Evolutionary conservation across 2,113 vertebrate species (phyloP).

Genomic region (Geothlypis trichas): DNA sequence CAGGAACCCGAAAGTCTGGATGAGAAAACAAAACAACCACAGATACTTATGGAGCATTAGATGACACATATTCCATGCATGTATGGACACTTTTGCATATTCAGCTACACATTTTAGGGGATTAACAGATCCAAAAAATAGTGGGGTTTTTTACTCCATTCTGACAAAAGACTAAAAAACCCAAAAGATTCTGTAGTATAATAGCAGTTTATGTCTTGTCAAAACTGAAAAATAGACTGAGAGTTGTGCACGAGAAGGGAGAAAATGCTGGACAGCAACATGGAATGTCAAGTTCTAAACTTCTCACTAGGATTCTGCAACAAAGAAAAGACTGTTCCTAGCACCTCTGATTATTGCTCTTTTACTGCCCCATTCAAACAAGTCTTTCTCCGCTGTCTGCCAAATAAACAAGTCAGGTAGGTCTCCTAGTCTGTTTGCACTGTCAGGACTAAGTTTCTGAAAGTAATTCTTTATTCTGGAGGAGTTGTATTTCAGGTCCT

Average conservation of each 20-base stretch:
- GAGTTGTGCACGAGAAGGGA: not conserved
- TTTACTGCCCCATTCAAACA: not conserved
- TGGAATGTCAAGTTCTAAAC: not conserved
- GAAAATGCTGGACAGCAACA: not conserved
- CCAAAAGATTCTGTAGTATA: not conserved
- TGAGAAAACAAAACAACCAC: constrained; percentile 38
- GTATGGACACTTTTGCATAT: not conserved
- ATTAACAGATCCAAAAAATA: not conserved
- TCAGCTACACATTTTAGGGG: not conserved
- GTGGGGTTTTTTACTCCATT: not conserved
- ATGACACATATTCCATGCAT: not conserved
- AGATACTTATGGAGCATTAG: not conserved
- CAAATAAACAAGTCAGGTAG: constrained; percentile 1
- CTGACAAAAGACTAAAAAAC: not conserved
- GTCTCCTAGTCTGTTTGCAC: not conserved
- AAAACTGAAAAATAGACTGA: not conserved
- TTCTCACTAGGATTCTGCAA: not conserved
- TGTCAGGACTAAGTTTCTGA: not conserved
- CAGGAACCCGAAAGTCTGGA: constrained; percentile 89
- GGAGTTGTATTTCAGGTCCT: constrained; percentile 5
- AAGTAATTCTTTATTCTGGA: not conserved
- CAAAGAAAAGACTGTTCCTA: not conserved
- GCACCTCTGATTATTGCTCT: not conserved
- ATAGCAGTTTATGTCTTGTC: not conserved
- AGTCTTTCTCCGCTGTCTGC: not conserved